A percentile compares a stretch with the other conserved stretches of the same genome.
phyloP scores from a whole-genome alignment of 2,113 vertebrate genomes.

The Lichenostomus cassidix region DNA sequence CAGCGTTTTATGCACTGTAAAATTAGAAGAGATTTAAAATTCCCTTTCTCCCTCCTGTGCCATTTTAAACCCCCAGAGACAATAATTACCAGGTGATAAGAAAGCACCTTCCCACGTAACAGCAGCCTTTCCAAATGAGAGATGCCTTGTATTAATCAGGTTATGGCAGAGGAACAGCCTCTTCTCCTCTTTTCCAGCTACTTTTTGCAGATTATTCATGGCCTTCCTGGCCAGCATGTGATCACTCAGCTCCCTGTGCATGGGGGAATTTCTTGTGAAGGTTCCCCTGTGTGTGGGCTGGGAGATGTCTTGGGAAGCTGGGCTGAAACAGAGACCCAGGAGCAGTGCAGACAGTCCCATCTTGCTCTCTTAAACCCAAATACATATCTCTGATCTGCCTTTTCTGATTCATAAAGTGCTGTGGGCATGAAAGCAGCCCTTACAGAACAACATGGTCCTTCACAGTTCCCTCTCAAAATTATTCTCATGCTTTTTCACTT shows the following conservation, averaged over 20 bases:
- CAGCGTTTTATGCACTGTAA: slow-evolving; percentile 10
- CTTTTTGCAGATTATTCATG: not conserved
- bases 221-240: not conserved
- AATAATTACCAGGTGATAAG: slow-evolving; percentile 42
- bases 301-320: not conserved
- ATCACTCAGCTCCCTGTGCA: not conserved
- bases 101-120: slow-evolving; percentile 36
- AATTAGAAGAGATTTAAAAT: slow-evolving; percentile 41
- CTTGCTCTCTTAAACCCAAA: not conserved
- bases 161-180: not conserved
- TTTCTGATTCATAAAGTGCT: not conserved
- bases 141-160: not conserved
- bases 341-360: not conserved
- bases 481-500: not conserved
- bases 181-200: not conserved
- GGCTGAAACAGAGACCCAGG: not conserved
- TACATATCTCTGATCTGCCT: not conserved
- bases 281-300: not conserved
- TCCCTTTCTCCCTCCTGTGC: not conserved
- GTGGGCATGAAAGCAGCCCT: not conserved
- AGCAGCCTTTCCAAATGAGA: slow-evolving; percentile 5
- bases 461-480: not conserved
- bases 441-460: not conserved
- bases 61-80: slow-evolving; percentile 15
- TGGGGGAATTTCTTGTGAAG: not conserved